A percentile compares a stretch with the other conserved stretches of the same genome.
phyloP scores from a whole-genome alignment of 1,140 invertebrate species.

The Calephelis virginiensis region DNA sequence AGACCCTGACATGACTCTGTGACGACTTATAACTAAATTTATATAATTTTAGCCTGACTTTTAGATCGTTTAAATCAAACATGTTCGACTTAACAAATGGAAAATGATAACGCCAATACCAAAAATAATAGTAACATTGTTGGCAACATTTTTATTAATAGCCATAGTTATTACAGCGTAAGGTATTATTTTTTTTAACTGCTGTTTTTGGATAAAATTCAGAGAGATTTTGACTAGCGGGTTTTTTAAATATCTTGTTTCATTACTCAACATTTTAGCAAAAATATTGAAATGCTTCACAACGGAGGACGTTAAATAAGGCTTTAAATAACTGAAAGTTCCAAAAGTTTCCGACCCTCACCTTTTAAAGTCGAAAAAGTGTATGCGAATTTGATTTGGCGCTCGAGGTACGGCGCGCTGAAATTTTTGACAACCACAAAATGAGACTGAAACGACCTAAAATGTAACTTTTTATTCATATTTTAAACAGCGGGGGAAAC shows the following conservation, averaged over 20 bases:
- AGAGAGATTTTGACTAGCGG: too few relatives aligned
- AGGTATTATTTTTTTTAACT: too few relatives aligned
- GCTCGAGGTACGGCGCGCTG: neutral
- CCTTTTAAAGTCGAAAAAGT: conserved; percentile 4
- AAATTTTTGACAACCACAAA: conserved; percentile 2
- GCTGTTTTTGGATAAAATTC: too few relatives aligned
- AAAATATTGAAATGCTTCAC: neutral
- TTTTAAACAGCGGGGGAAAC: neutral
- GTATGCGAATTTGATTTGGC: conserved; percentile 6
- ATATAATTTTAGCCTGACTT: too few relatives aligned
- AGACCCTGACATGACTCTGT: too few relatives aligned
- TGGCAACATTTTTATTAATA: too few relatives aligned
- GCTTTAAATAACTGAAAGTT: conserved; percentile 9
- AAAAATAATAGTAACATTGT: too few relatives aligned
- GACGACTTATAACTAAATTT: too few relatives aligned
- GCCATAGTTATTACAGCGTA: too few relatives aligned
- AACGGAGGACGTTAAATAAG: neutral
- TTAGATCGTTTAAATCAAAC: too few relatives aligned
- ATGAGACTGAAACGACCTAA: neutral
- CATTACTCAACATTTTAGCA: neutral
- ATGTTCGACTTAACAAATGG: too few relatives aligned
- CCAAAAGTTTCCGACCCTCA: neutral
- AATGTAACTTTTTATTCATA: neutral
- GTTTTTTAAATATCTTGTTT: neutral
- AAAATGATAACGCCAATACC: too few relatives aligned